A percentile compares a stretch with the other conserved stretches of the same genome.
These are phyloP conservation scores for Invenusta paracnida DNA, from an alignment of 2,888 invertebrate genomes.

Conservation along the genomic window DNA sequence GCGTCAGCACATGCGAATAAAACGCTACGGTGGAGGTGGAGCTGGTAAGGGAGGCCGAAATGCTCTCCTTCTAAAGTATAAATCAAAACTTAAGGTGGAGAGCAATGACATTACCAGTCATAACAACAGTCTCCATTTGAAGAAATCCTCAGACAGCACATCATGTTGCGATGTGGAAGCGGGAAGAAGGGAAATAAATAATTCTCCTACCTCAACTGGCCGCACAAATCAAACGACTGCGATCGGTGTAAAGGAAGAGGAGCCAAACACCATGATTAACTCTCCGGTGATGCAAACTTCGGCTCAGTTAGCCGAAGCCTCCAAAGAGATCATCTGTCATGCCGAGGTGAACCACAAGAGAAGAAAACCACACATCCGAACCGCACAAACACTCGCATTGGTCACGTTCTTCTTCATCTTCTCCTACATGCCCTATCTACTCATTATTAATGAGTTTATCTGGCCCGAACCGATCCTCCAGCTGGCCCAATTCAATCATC, in stretches of 20 bases:
- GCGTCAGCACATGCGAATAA: not conserved
- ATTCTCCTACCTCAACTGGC: not conserved
- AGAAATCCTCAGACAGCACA: not conserved
- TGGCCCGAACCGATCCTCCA: not conserved
- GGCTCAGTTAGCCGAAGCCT: too few relatives aligned
- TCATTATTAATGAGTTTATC: not conserved
- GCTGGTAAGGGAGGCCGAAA: too few relatives aligned
- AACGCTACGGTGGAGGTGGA: not conserved
- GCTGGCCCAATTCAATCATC: not conserved
- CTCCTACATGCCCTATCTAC: constrained; percentile 51
- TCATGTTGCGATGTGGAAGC: not conserved
- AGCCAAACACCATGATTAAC: not conserved
- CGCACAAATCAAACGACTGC: not conserved
- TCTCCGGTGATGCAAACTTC: not conserved
- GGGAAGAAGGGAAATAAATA: not conserved
- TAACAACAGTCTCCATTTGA: not conserved
- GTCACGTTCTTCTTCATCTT: constrained; percentile 51
- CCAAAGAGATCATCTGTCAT: too few relatives aligned
- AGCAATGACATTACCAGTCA: not conserved
- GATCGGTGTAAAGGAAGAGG: not conserved
- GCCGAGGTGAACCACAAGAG: too few relatives aligned
- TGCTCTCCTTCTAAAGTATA: too few relatives aligned
- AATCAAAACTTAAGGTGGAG: too few relatives aligned
- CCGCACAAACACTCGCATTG: constrained; percentile 50
- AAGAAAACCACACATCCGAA: constrained; percentile 47